These are phyloP conservation scores for Fragum fragum DNA, from an alignment of 2,888 invertebrate genomes.

Conservation along the genomic window DNA sequence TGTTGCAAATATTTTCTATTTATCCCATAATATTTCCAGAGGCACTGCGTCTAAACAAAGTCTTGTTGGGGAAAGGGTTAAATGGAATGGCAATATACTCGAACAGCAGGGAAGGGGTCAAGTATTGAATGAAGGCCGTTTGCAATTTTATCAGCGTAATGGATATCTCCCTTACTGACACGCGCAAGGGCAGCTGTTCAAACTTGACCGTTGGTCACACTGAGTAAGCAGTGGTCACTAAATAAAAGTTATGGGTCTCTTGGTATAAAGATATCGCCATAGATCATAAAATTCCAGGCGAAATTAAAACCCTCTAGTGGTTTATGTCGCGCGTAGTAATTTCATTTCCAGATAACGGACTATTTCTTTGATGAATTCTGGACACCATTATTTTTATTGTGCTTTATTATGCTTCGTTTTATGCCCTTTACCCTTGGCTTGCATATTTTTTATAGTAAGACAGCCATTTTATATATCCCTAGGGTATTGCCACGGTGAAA, in stretches of 20 bases:
- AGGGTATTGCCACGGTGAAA: not conserved
- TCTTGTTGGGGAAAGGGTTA: not conserved
- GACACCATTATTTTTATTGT: constrained; percentile 5
- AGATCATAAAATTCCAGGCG: constrained; percentile 23
- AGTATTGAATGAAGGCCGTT: not conserved
- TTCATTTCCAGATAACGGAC: constrained; percentile 4
- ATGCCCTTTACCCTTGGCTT: not conserved
- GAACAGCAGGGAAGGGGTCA: not conserved
- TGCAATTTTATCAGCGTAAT: constrained; percentile 18
- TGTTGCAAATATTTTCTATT: no score
- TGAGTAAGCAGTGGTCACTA: constrained; percentile 6
- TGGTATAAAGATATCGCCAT: constrained; percentile 9
- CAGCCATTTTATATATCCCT: not conserved
- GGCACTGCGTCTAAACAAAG: not conserved
- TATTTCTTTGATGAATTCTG: constrained; percentile 10
- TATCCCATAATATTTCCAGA: no score
- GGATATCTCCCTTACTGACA: constrained; percentile 7
- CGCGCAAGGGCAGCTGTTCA: constrained; percentile 28
- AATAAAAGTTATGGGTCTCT: not conserved
- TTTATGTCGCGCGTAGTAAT: constrained; percentile 28
- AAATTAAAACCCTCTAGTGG: constrained; percentile 17
- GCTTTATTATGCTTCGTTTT: not conserved
- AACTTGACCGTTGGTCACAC: constrained; percentile 17
- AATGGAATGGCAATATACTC: not conserved
- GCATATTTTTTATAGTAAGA: not conserved